Percentiles rank a stretch among this genome's conserved stretches.
These are phyloP conservation scores for Caenorhabditis uteleia DNA, from an alignment of 2,888 invertebrate species.

Conservation along the genomic window DNA sequence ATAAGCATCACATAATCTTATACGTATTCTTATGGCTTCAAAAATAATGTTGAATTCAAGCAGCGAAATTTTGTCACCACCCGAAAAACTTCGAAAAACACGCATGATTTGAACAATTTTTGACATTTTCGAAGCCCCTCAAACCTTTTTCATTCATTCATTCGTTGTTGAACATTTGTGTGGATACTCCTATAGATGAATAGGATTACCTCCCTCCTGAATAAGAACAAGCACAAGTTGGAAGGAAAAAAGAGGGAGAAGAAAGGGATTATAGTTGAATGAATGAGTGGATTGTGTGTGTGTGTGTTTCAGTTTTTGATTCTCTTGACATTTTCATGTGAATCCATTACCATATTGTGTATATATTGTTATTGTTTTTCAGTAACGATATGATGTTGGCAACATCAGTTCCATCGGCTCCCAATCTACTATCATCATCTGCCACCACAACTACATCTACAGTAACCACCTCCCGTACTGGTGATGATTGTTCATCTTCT, in stretches of 20 bases:
- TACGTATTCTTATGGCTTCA: no score
- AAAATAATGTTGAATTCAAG: no score
- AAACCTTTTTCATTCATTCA: no score
- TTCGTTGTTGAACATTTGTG: no score
- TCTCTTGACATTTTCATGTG: neutral
- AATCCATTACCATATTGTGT: neutral
- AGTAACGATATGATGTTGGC: constrained; percentile 44
- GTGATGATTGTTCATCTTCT: constrained; percentile 31
- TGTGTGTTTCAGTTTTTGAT: neutral
- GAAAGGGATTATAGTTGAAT: neutral
- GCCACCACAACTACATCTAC: neutral
- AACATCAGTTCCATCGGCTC: constrained; percentile 27
- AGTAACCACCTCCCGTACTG: neutral
- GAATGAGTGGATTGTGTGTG: neutral
- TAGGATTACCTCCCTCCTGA: no score
- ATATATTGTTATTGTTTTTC: constrained; percentile 1
- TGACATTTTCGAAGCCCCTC: no score
- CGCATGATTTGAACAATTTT: no score
- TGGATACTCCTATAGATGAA: no score
- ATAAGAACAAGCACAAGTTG: no score
- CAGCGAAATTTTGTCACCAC: no score
- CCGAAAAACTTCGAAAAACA: no score
- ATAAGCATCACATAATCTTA: no score
- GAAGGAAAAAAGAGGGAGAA: neutral
- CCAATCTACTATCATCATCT: constrained; percentile 10